Percentiles rank a stretch among this genome's conserved stretches.
Conservation (phyloP, 2,797 vertebrate species). For the Potorous gilbertii region DNA sequence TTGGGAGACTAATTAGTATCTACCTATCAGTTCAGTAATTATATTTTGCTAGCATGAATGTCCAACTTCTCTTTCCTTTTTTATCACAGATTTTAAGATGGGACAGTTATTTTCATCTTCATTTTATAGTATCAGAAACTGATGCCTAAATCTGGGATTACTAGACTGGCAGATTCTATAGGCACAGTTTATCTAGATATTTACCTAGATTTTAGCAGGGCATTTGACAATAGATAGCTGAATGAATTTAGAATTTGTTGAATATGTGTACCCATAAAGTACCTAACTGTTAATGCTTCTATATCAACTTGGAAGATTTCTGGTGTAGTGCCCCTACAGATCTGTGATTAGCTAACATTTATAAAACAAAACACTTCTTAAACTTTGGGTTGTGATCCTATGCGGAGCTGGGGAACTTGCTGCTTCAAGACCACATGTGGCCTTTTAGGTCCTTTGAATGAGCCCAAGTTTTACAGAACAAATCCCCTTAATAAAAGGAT, state of each 20-base stretch:
- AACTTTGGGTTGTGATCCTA: no score
- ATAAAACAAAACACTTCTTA: not conserved
- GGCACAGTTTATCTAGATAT: not conserved
- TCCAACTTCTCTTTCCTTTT: constrained; percentile 19
- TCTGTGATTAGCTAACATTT: not conserved
- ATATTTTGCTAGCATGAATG: constrained; percentile 35
- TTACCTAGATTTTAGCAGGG: not conserved
- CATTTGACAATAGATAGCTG: not conserved
- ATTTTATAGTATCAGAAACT: constrained; percentile 4
- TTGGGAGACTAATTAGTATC: not conserved
- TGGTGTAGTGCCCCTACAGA: not conserved
- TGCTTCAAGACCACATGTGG: no score
- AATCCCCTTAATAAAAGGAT: no score
- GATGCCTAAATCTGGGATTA: not conserved
- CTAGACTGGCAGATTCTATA: not conserved
- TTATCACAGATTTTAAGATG: constrained; percentile 5
- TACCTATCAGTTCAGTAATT: not conserved
- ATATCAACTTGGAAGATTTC: not conserved
- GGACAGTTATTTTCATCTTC: not conserved
- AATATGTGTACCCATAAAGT: not conserved
- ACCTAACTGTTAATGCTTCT: not conserved
- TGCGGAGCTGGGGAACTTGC: no score
- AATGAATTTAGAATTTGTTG: not conserved
- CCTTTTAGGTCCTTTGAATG: no score
- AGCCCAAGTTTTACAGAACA: no score